These are phyloP conservation scores for Cryptoprocta ferox DNA, from an alignment of 2,797 vertebrate species.

Conservation along the genomic window DNA sequence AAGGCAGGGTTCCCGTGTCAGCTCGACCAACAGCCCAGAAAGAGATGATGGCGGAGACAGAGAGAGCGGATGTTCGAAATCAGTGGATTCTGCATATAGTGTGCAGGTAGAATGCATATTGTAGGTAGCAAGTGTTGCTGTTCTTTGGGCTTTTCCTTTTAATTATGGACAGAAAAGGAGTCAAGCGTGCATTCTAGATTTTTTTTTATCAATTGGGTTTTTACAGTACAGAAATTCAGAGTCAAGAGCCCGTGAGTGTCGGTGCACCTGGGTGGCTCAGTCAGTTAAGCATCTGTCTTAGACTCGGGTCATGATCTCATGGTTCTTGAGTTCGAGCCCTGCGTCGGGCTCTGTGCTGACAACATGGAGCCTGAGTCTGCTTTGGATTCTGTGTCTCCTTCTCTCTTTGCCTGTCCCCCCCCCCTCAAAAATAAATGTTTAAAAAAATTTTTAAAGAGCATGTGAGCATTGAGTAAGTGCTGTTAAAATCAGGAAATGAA, in stretches of 20 bases:
- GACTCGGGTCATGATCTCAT: too few relatives aligned
- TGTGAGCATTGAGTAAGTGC: accelerated
- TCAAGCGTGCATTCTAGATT: neutral
- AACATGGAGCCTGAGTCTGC: too few relatives aligned
- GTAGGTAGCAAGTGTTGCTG: neutral
- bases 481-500: accelerated
- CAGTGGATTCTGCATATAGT: accelerated
- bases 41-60: neutral
- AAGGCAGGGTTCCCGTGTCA: neutral
- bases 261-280: too few relatives aligned
- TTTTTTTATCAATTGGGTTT: neutral
- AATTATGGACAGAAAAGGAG: neutral
- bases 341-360: too few relatives aligned
- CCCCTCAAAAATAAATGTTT: too few relatives aligned
- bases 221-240: neutral
- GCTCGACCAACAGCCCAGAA: neutral
- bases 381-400: too few relatives aligned
- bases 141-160: neutral
- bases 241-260: accelerated
- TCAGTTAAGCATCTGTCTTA: too few relatives aligned
- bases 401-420: too few relatives aligned
- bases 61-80: too few relatives aligned
- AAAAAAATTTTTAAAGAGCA: neutral
- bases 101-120: neutral
- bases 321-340: too few relatives aligned